Conservation (phyloP, 30 jellyfish, hydroid and myxozoan species). For the Rhopilema esculentum region DNA sequence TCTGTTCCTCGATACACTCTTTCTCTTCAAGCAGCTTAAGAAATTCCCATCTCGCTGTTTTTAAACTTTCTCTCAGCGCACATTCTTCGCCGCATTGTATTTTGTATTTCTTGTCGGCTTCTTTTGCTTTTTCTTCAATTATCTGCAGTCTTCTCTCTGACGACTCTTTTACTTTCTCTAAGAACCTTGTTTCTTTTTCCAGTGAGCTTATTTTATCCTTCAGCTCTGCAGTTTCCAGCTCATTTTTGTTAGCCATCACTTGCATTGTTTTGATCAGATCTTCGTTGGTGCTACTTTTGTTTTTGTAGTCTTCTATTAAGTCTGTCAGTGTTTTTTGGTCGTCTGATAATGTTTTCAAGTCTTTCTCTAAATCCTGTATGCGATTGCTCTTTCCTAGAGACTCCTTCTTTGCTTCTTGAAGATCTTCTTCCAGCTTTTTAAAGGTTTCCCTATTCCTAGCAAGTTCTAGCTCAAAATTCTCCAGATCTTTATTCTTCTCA, state of each 20-base stretch:
- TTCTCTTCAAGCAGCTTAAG: conserved; percentile 6
- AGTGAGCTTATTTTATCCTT: background rate
- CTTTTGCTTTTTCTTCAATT: conserved; percentile 2
- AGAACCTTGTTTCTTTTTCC: background rate
- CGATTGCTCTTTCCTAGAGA: background rate
- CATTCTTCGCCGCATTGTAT: conserved; percentile 1
- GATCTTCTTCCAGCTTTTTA: background rate
- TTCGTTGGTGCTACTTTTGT: background rate
- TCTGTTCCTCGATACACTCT: conserved; percentile 22
- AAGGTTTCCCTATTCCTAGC: background rate
- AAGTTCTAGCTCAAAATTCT: background rate
- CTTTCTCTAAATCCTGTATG: conserved; percentile 1
- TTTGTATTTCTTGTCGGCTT: conserved; percentile 20
- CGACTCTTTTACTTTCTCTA: conserved; percentile 1
- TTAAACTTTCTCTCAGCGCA: conserved; percentile 21
- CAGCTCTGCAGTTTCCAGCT: background rate
- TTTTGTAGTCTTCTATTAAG: background rate
- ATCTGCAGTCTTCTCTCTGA: background rate
- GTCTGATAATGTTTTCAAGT: background rate
- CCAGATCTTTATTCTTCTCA: background rate
- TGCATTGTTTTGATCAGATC: background rate
- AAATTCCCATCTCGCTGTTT: background rate
- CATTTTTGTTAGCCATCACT: background rate
- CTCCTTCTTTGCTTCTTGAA: background rate
- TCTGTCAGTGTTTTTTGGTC: background rate